Evolutionary conservation across 2,888 invertebrate species (phyloP), one percentile per base, ranked within the genome.

Genomic region (Zygaena filipendulae): DNA sequence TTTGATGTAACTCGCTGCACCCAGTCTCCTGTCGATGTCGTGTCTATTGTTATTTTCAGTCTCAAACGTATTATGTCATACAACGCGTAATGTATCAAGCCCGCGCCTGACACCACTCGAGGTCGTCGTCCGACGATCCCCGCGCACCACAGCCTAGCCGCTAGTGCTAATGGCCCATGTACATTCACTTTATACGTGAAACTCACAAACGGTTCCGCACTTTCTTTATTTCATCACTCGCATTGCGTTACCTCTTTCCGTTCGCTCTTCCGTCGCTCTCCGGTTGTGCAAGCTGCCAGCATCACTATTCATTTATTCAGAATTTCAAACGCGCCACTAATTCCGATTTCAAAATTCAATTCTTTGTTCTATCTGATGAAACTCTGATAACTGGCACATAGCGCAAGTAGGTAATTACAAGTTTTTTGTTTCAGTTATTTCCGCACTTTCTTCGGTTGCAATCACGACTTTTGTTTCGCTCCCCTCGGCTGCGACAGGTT

Each of bases 121-220:
- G 56, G 53, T 52, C 52, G 52, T 47, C 53, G 56, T 23, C 53
- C 54, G 45, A 42, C 32, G 37, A n/a, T n/a, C n/a, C 37, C 42
- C 40, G 16, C 28, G 30, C 38, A 37, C 41, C 37, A 30, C 36
- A 52, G 47, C 43, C 52, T 51, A 31, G 47, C 44, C 34, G 58
- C 57, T 58, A 63, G 63, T 57, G 60, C 64, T 67, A 72, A 71
- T 71, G 56, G 62, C 52, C 54, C 56, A 50, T 67, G 75, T 72
- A 72, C 77, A 54, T 77, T 77, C 75, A 75, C 75, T 75, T 71
- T 60, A 57, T 72, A 72, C n/a, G n/a, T 71, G 72, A 72, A 74
- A 74, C 62, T 67, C 69, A 71, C 70, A 66, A n/a, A 68, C 62
- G 68, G 67, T 75, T 77, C 75, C 75, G 77, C 69, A 74, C 77